These are phyloP conservation scores for Nysson spinosus DNA, from an alignment of 2,888 invertebrate species.

Conservation along the genomic window DNA sequence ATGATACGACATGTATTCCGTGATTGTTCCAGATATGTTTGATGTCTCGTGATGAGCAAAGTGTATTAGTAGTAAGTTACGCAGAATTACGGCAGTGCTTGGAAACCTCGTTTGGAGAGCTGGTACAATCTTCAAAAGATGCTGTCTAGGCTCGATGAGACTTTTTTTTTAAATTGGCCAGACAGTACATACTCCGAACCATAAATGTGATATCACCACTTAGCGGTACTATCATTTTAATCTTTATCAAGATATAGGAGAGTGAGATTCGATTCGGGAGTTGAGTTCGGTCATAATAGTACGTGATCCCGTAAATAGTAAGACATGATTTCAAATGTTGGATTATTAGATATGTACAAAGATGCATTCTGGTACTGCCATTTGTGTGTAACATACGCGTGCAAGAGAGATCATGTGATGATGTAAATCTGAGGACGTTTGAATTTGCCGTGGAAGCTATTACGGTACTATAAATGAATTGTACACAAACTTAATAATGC, in stretches of 20 bases:
- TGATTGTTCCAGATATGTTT: conserved; percentile 93
- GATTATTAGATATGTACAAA: conserved; percentile 37
- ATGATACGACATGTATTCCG: no score
- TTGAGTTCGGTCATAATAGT: conserved; percentile 57
- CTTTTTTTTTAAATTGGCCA: conserved; percentile 28
- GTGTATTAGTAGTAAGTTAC: conserved; percentile 96
- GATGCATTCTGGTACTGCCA: conserved; percentile 55
- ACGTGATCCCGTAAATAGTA: conserved; percentile 50
- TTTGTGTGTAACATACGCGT: conserved; percentile 67
- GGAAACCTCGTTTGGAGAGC: conserved; percentile 93
- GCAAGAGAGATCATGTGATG: conserved; percentile 65
- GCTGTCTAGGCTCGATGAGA: conserved; percentile 57
- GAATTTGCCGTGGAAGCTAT: conserved; percentile 60
- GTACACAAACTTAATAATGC: conserved; percentile 65
- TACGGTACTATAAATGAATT: conserved; percentile 62
- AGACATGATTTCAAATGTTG: conserved; percentile 45
- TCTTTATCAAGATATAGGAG: conserved; percentile 51
- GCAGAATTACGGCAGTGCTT: conserved; percentile 97
- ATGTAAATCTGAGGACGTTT: conserved; percentile 60
- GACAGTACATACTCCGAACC: conserved; percentile 66
- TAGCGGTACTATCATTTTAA: conserved; percentile 72
- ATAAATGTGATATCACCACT: conserved; percentile 76
- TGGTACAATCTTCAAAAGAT: conserved; percentile 81
- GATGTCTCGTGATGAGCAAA: conserved; percentile 97
- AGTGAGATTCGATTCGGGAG: conserved; percentile 51